Base-by-base conservation (phyloP, 2,888 invertebrate genomes). In the Sphaeridia pumilis region DNA sequence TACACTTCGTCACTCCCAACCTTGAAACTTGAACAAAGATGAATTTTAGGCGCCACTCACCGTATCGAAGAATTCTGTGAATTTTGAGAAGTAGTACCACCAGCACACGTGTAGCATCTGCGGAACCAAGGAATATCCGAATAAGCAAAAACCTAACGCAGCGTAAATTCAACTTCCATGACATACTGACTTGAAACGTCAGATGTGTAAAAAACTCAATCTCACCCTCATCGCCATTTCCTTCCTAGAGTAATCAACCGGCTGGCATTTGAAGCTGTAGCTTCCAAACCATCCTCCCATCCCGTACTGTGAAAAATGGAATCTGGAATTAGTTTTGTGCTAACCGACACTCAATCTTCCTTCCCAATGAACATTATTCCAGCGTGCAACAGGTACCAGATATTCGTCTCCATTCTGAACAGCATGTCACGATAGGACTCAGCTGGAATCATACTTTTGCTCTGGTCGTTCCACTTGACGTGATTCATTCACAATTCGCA, bases 51-150 rank as follows among this genome's bases (percentile, higher is more conserved):
- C 20, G 38, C 12, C 38, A 71, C 76, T 76, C 69, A 93, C 83
- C 67, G 94, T 94, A 76, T 95, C 94, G 70, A 90, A 82, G 73
- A 94, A 89, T 74, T 95, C 94, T 66, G 92, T 88, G 74, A 93
- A 93, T 74, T 94, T 95, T 68, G 92, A 88, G 73, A 94, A 83
- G 76, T 88, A 93, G 73, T 93, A 94, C 89, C 88, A 89, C 90
- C 92, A 94, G 73, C 90, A 90, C 38, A 87, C 86, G 67, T 79
- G 78, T 49, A 86, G 88, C 88, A 94, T 92, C 86, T 87, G 71
- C 42, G 73, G 68, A 60, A n/a, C n/a, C n/a, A n/a, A n/a, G n/a
- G n/a, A n/a, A n/a, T n/a, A n/a, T n/a, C n/a, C 55, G 56, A 66
- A 66, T 59, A 63, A 65, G 49, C 44, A 20, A 7, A 26, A 44